Base-by-base conservation (phyloP, 92 coral and sea anemone species). In the Galaxea fascicularis region DNA sequence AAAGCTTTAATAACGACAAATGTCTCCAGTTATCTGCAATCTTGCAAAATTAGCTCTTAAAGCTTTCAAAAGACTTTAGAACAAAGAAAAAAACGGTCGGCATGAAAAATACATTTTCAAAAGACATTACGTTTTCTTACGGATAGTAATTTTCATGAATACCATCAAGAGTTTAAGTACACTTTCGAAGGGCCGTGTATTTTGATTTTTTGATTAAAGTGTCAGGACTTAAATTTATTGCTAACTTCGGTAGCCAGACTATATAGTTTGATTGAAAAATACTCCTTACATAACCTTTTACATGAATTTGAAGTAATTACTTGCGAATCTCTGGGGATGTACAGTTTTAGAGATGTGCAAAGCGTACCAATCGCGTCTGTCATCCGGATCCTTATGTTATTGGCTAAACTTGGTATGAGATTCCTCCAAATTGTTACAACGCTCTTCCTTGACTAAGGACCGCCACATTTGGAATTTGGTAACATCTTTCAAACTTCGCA, bases 11-110 rank as follows among this genome's bases (percentile, higher is more conserved):
- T 82, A 58, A 44, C 46, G 9, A 39, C 22, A 45, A 51, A 41
- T 59, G 39, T 71, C 31, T 81, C 35, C 60, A 18, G 25, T 22
- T 81, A 71, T 70, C 39, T 56, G 56, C 69, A 71, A 22, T 54
- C 54, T 21, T 21, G 57, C 59, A 10, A 25, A 28, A 27, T 20
- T 44, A 64, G 16, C 53, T 59, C 14, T 54, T 16, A 11, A 59
- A 59, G 39, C 18, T 59, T 10, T 31, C 18, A 11, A 0, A 31
- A 14, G 16, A 56, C 47, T 1, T n/a, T 1, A 39, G 13, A 31
- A n/a, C n/a, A 79, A 7, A 24, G 13, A 49, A 46, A 27, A 28
- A 27, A 41, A 28, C 0, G 1, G 12, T 5, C 17, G 59, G 9
- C 13, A 1, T 11, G 11, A 35, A 4, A 46, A 8, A 16, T 26